Base-by-base conservation (phyloP, 2,113 vertebrate genomes). In the Aptenodytes forsteri region DNA sequence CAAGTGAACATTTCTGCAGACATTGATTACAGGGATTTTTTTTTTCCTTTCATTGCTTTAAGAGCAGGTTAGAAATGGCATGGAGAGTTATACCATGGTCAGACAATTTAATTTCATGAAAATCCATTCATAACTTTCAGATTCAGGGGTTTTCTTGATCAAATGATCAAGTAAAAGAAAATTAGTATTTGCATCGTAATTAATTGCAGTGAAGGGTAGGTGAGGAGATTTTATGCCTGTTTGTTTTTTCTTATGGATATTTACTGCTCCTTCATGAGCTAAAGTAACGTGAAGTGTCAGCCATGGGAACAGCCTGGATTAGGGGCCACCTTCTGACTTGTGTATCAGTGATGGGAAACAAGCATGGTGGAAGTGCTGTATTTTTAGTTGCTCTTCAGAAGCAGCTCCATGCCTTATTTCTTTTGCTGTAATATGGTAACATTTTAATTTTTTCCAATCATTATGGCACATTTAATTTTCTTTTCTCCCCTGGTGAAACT, bases 71-170 rank as follows among this genome's bases (percentile, higher is more conserved):
- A 59, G 85, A 95, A 93, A 69, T 30, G 32, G 2, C 71, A 58
- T 32, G 16, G 40, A 10, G 2, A 88, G 21, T 58, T 76, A 70
- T 13, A 62, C 58, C 23, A 2, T 13, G 29, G 42, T 73, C 62
- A 95, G 93, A 67, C 49, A 90, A 91, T 91, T 91, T 65, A 69
- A 85, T 87, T 87, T 81, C 69, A 54, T 66, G 27, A 87, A 89
- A 93, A 89, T 38, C 47, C 67, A 83, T 55, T 87, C 36, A 23
- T 58, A 81, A 93, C 42, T 69, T 93, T 65, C 29, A 78, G 55
- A 85, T 87, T 85, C 50, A 11, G 27, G 27, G 22, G 7, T 17
- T 89, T 85, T 84, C 56, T 78, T 73, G 38, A 61, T 69, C 44
- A 36, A 36, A 36, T 36, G 36, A 93, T 69, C 58, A 59, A 79